Evolutionary conservation across 2,797 vertebrate species (phyloP).

Genomic region (Lagocephalus sceleratus): DNA sequence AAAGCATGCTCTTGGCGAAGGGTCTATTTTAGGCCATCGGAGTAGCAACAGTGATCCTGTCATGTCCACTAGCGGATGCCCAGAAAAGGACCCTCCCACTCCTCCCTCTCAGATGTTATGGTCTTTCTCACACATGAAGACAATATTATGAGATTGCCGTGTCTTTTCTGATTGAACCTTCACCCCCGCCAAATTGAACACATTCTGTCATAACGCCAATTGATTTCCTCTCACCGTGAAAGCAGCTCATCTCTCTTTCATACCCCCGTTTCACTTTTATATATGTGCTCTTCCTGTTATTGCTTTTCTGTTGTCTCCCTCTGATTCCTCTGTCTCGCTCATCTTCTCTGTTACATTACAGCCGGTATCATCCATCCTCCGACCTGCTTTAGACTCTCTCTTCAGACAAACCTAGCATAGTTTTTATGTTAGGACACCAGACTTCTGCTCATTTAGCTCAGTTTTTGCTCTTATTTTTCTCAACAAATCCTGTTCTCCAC

Average conservation of each 20-base stretch:
- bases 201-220: conserved; percentile 44
- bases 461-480: too few relatives aligned
- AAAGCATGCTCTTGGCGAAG: too few relatives aligned
- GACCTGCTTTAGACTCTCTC: too few relatives aligned
- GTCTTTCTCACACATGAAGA: conserved; percentile 1
- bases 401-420: too few relatives aligned
- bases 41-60: too few relatives aligned
- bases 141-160: conserved; percentile 6
- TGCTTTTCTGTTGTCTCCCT: conserved; percentile 10
- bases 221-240: conserved; percentile 39
- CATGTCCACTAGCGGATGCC: too few relatives aligned
- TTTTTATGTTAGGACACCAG: too few relatives aligned
- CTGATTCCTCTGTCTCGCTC: conserved; percentile 7
- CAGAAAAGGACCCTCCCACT: too few relatives aligned
- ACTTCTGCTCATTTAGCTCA: background rate
- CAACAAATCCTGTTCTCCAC: too few relatives aligned
- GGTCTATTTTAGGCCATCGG: too few relatives aligned
- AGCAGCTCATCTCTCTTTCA: background rate
- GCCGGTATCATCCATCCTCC: conserved; percentile 1
- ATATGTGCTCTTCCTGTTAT: conserved; percentile 7
- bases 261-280: conserved; percentile 11
- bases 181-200: conserved; percentile 20
- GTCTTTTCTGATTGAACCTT: conserved; percentile 14
- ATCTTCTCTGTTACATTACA: conserved; percentile 6
- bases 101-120: background rate